Conservation (phyloP, 2,888 invertebrate genomes). For the Lamproptera curius region DNA sequence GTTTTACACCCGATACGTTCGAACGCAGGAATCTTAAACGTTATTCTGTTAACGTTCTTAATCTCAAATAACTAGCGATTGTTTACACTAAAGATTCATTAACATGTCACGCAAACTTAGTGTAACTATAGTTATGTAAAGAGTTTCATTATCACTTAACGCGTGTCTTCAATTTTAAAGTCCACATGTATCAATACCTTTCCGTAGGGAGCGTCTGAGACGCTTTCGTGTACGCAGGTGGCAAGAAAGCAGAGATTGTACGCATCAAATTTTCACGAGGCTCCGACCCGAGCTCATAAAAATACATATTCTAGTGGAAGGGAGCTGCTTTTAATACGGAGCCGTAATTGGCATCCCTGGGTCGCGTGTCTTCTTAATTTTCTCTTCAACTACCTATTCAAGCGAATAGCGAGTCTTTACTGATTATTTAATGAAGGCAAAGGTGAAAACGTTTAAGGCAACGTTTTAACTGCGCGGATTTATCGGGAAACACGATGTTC, state of each 20-base stretch:
- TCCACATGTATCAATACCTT: too few species aligned
- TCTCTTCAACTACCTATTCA: slow-evolving; percentile 61
- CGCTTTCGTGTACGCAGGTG: slow-evolving; percentile 26
- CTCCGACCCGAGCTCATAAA: slow-evolving; percentile 65
- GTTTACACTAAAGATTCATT: too few species aligned
- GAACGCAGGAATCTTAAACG: too few species aligned
- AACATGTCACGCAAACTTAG: too few species aligned
- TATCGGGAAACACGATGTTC: not conserved
- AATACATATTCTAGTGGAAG: slow-evolving; percentile 74
- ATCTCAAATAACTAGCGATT: too few species aligned
- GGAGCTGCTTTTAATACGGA: slow-evolving; percentile 68
- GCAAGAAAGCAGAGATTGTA: slow-evolving; percentile 57
- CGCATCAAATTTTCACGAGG: slow-evolving; percentile 70
- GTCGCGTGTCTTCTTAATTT: slow-evolving; percentile 70
- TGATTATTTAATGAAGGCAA: slow-evolving; percentile 52
- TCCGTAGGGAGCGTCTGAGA: not conserved
- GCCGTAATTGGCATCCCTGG: slow-evolving; percentile 65
- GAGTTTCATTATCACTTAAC: too few species aligned
- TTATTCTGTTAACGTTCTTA: too few species aligned
- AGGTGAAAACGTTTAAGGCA: slow-evolving; percentile 31
- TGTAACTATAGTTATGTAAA: too few species aligned
- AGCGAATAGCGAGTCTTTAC: slow-evolving; percentile 55
- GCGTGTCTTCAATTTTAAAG: too few species aligned
- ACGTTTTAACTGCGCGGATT: not conserved
- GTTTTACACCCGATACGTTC: too few species aligned